These are phyloP conservation scores for Bos javanicus DNA, from an alignment of 2,113 vertebrate species.

Conservation along the genomic window DNA sequence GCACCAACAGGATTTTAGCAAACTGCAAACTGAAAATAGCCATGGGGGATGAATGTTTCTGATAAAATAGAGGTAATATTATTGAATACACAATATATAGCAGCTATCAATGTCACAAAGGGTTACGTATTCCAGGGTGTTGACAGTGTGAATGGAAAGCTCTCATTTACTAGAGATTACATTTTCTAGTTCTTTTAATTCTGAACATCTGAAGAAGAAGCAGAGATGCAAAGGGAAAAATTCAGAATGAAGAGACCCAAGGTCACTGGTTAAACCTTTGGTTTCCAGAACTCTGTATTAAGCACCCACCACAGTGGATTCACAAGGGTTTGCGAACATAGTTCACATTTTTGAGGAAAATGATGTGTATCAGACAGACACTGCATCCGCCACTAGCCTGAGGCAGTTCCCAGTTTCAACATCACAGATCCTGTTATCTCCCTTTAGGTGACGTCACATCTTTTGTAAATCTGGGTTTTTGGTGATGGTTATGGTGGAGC, in stretches of 20 bases:
- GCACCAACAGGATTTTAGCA: background rate
- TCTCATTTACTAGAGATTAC: background rate
- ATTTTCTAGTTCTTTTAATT: background rate
- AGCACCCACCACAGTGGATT: background rate
- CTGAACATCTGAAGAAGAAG: background rate
- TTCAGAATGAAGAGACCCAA: background rate
- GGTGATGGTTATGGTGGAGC: background rate
- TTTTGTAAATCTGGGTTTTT: background rate
- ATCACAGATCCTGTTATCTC: background rate
- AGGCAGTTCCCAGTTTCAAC: background rate
- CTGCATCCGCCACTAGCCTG: background rate
- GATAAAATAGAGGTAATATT: background rate
- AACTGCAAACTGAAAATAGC: background rate
- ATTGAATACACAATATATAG: accelerated
- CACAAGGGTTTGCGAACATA: background rate
- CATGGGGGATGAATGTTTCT: background rate
- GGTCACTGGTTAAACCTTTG: background rate
- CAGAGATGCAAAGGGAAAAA: background rate
- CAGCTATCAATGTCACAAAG: background rate
- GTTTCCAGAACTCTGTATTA: background rate
- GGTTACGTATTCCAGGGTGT: background rate
- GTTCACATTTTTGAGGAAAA: background rate
- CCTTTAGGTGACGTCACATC: background rate
- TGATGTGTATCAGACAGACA: background rate
- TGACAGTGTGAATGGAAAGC: background rate